Conservation (phyloP, 2,797 vertebrate species). For the Rhadinocentrus ornatus region DNA sequence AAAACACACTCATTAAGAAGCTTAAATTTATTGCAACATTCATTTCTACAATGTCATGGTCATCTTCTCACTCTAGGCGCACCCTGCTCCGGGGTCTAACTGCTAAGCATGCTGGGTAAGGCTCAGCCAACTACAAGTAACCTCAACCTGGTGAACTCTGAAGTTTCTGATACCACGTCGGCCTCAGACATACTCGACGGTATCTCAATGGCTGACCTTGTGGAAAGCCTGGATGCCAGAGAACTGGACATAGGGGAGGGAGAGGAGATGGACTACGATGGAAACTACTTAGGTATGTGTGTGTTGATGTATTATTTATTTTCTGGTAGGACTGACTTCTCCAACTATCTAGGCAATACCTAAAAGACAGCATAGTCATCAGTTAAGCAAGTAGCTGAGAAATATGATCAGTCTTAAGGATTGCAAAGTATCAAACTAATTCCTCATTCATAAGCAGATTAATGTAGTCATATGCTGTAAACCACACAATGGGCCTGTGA, state of each 20-base stretch:
- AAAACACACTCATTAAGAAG: neutral
- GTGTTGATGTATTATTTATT: neutral
- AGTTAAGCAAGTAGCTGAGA: too few relatives aligned
- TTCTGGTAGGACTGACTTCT: neutral
- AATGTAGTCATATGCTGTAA: too few relatives aligned
- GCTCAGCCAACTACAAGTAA: slow-evolving; percentile 74
- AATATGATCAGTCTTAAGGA: neutral
- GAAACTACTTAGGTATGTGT: slow-evolving; percentile 76
- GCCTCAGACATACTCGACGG: slow-evolving; percentile 32
- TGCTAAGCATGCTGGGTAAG: slow-evolving; percentile 82
- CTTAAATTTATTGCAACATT: neutral
- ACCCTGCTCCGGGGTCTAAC: slow-evolving; percentile 64
- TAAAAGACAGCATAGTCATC: neutral
- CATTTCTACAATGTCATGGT: neutral
- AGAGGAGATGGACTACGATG: slow-evolving; percentile 88
- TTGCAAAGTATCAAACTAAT: neutral
- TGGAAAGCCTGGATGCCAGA: slow-evolving; percentile 92
- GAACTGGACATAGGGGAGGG: slow-evolving; percentile 91
- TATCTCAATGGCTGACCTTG: slow-evolving; percentile 86
- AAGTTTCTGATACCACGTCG: slow-evolving; percentile 47
- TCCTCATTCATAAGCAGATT: too few relatives aligned
- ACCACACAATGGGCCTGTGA: too few relatives aligned
- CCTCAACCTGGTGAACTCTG: slow-evolving; percentile 82
- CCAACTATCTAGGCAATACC: neutral
- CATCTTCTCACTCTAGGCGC: slow-evolving; percentile 47